Conservation (phyloP, 2,888 invertebrate species). For the Cacoxenus indagator region DNA sequence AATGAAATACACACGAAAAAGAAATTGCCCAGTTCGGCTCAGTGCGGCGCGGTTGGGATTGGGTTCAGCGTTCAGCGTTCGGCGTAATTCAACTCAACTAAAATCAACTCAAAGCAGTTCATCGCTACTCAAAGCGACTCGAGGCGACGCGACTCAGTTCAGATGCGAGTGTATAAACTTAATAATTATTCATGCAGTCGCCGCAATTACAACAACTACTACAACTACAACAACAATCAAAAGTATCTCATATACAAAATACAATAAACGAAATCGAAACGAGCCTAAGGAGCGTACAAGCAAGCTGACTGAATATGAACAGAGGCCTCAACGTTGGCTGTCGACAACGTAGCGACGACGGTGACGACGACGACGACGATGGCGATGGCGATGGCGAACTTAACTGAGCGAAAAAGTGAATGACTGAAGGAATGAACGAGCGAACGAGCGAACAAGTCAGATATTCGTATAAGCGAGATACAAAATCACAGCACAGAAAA, state of each 20-base stretch:
- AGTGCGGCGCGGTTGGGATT: background rate
- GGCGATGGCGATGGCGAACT: background rate
- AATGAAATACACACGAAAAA: background rate
- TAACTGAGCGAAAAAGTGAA: slow-evolving; percentile 17
- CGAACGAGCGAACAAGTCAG: slow-evolving; percentile 7
- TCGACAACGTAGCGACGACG: slow-evolving; percentile 2
- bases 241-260: slow-evolving; percentile 7
- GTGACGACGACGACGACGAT: slow-evolving; percentile 22
- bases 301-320: background rate
- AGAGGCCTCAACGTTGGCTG: background rate
- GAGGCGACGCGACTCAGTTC: background rate
- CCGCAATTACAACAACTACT: slow-evolving; percentile 24
- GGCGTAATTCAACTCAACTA: background rate
- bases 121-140: background rate
- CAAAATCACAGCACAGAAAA: slow-evolving; percentile 26
- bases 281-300: background rate
- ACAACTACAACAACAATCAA: slow-evolving; percentile 24
- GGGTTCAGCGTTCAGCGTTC: too few species aligned
- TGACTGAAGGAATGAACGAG: slow-evolving; percentile 2
- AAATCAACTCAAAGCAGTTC: background rate
- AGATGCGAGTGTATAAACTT: background rate
- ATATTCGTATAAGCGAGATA: slow-evolving; percentile 11
- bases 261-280: slow-evolving; percentile 7
- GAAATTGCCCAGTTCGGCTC: background rate
- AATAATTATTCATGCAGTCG: slow-evolving; percentile 21